Conservation (phyloP, 2,113 vertebrate genomes). For the Mohoua ochrocephala region DNA sequence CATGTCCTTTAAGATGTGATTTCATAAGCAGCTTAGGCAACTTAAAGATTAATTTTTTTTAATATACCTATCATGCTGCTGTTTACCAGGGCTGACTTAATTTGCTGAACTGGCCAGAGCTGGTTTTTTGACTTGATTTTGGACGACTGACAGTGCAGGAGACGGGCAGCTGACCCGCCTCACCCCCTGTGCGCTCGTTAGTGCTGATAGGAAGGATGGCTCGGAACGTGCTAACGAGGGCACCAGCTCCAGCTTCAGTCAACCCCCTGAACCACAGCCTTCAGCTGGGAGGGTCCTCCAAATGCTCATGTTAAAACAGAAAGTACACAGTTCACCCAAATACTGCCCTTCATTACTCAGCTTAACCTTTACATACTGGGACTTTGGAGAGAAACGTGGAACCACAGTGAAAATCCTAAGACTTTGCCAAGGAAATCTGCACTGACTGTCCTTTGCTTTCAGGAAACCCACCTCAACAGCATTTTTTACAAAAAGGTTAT, state of each 20-base stretch:
- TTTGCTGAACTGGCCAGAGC: not conserved
- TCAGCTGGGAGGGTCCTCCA: not conserved
- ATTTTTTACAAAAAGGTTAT: not conserved
- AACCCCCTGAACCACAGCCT: not conserved
- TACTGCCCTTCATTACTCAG: not conserved
- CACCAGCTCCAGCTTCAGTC: not conserved
- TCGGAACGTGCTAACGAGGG: not conserved
- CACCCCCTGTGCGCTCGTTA: not conserved
- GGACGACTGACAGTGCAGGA: not conserved
- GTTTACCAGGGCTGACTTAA: not conserved
- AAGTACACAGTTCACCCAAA: not conserved
- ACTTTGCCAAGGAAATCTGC: not conserved
- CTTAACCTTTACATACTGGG: not conserved
- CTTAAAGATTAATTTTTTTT: not conserved
- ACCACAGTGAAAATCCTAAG: not conserved
- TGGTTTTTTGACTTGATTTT: not conserved
- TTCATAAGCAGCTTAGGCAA: not conserved
- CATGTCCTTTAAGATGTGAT: not conserved
- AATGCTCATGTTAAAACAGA: not conserved
- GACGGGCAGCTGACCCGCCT: not conserved
- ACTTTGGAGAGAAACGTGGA: not conserved
- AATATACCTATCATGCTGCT: not conserved
- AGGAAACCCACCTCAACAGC: not conserved
- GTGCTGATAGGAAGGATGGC: not conserved
- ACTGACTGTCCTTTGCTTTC: not conserved